phyloP scores from a whole-genome alignment of 1,140 invertebrate genomes.

The Cyrtorhinus lividipennis region DNA sequence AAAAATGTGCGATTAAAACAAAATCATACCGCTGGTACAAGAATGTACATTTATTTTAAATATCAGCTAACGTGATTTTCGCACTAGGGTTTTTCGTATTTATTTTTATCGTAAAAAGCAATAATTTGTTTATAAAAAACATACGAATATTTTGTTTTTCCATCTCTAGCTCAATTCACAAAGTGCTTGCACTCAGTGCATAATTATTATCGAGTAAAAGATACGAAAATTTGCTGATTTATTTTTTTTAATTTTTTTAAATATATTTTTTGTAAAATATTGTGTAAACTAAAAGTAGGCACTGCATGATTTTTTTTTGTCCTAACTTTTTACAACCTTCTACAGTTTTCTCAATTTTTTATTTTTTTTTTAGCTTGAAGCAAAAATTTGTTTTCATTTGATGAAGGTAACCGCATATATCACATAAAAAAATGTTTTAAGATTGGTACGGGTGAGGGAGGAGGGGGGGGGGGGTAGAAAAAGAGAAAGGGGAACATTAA shows the following conservation, averaged over 20 bases:
- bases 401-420: slow-evolving; percentile 4
- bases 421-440: slow-evolving; percentile 13
- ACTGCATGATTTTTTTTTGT: slow-evolving; percentile 16
- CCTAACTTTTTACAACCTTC: slow-evolving; percentile 14
- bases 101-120: neutral
- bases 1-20: slow-evolving; percentile 13
- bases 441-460: too few species aligned
- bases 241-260: neutral
- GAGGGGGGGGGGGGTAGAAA: too few species aligned
- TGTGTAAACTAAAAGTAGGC: slow-evolving; percentile 13
- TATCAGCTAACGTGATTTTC: slow-evolving; percentile 6
- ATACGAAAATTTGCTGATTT: slow-evolving; percentile 16
- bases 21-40: too few species aligned
- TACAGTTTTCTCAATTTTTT: too few species aligned
- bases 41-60: neutral
- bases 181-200: slow-evolving; percentile 21
- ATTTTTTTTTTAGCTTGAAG: slow-evolving; percentile 11
- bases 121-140: neutral
- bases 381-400: neutral
- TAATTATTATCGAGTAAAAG: slow-evolving; percentile 5
- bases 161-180: slow-evolving; percentile 19
- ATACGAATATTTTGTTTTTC: too few species aligned
- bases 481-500: too few species aligned
- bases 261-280: slow-evolving; percentile 10
- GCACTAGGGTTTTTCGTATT: slow-evolving; percentile 2